Evolutionary conservation across 2,888 invertebrate species (phyloP).

Genomic region (Tupiocoris notatus): DNA sequence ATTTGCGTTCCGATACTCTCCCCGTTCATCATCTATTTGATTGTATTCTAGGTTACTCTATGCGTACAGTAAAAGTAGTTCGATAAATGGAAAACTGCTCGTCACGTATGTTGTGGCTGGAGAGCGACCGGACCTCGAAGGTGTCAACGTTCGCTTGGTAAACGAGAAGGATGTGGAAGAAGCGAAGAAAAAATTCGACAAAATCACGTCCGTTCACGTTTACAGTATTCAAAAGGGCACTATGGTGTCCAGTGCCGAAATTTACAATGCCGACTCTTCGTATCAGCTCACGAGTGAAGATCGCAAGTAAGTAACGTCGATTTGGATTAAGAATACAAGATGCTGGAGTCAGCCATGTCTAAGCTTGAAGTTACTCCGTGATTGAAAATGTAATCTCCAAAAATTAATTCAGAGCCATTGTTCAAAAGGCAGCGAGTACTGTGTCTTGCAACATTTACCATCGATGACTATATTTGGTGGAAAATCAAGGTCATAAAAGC

Average conservation of each 20-base stretch:
- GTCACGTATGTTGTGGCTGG: constrained; percentile 54
- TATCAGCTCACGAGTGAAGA: constrained; percentile 27
- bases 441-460: no score
- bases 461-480: no score
- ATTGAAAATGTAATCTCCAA: no score
- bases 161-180: constrained; percentile 52
- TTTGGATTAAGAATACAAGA: no score
- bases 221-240: constrained; percentile 55
- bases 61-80: constrained; percentile 52
- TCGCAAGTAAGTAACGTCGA: constrained; percentile 23
- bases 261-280: constrained; percentile 42
- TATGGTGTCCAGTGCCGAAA: constrained; percentile 28
- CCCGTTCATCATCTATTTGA: neutral
- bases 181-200: constrained; percentile 53
- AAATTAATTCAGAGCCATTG: no score
- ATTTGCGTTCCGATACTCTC: no score
- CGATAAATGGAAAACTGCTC: constrained; percentile 50
- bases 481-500: no score
- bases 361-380: no score
- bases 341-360: no score
- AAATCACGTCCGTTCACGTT: constrained; percentile 54
- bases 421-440: no score
- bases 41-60: constrained; percentile 51
- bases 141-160: constrained; percentile 54
- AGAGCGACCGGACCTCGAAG: constrained; percentile 50